These are phyloP conservation scores for Pissodes strobi DNA, from an alignment of 1,140 invertebrate species.

Conservation along the genomic window DNA sequence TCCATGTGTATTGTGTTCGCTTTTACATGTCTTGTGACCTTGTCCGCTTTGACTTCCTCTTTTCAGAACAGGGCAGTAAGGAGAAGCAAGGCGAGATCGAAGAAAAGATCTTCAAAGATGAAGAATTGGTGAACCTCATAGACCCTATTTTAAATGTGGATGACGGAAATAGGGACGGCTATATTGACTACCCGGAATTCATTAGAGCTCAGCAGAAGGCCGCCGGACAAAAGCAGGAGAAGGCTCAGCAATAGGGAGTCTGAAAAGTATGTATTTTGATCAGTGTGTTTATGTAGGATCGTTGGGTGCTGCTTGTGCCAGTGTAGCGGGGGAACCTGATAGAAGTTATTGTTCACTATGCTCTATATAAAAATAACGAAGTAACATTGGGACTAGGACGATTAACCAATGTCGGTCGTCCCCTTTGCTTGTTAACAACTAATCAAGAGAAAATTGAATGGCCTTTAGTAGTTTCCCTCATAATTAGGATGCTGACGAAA, in stretches of 20 bases:
- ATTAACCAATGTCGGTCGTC: too few species aligned
- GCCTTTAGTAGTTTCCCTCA: too few species aligned
- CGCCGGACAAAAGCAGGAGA: conserved; percentile 47
- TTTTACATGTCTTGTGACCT: conserved; percentile 19
- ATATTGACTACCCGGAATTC: conserved; percentile 95
- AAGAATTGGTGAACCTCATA: conserved; percentile 85
- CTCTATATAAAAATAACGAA: too few species aligned
- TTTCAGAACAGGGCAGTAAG: conserved; percentile 74
- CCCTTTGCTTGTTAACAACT: too few species aligned
- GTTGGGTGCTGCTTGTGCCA: too few species aligned
- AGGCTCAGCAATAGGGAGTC: not conserved
- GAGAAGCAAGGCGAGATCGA: conserved; percentile 64
- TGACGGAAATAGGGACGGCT: conserved; percentile 89
- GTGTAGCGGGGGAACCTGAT: too few species aligned
- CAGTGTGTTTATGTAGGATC: conserved; percentile 9
- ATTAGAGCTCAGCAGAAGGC: conserved; percentile 84
- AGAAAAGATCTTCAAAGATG: conserved; percentile 87
- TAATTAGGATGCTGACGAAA: too few species aligned
- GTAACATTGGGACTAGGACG: too few species aligned
- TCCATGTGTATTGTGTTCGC: not conserved
- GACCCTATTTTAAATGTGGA: conserved; percentile 93
- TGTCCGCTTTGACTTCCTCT: conserved; percentile 28
- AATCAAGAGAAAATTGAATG: too few species aligned
- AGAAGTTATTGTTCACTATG: too few species aligned
- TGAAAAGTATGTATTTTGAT: not conserved